A percentile compares a stretch with the other conserved stretches of the same genome.
These are phyloP conservation scores for Nephotettix cincticeps DNA, from an alignment of 1,140 invertebrate genomes.

Conservation along the genomic window DNA sequence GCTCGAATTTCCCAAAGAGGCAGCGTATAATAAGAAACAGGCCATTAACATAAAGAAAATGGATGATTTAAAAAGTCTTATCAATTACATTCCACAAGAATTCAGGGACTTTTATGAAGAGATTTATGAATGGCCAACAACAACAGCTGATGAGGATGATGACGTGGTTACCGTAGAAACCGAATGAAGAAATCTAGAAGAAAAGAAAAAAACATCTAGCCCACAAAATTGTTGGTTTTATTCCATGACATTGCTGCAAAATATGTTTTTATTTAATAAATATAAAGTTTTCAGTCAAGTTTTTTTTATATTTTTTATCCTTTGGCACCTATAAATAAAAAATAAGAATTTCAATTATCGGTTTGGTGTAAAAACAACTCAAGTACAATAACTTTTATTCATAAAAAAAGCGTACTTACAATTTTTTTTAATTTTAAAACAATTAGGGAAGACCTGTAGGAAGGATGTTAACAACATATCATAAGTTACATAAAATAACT, in stretches of 20 bases:
- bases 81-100: slow-evolving; percentile 9
- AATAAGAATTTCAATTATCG: slow-evolving; percentile 1
- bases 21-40: slow-evolving; percentile 1
- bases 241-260: background rate
- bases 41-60: slow-evolving; percentile 13
- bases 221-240: background rate
- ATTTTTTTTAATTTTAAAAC: background rate
- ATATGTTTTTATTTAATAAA: slow-evolving; percentile 10
- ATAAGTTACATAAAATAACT: slow-evolving; percentile 14
- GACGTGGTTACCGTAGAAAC: slow-evolving; percentile 10
- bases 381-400: background rate
- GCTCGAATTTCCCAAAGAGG: background rate
- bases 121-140: slow-evolving; percentile 15
- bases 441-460: slow-evolving; percentile 10
- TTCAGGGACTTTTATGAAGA: background rate
- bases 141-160: background rate
- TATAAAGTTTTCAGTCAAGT: slow-evolving; percentile 15
- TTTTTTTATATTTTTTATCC: slow-evolving; percentile 13
- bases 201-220: slow-evolving; percentile 11
- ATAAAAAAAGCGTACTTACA: background rate
- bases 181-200: background rate
- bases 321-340: slow-evolving; percentile 6
- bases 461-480: slow-evolving; percentile 13
- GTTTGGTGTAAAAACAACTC: slow-evolving; percentile 9
- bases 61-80: slow-evolving; percentile 10